A percentile compares a stretch with the other conserved stretches of the same genome.
Conservation (phyloP, 2,888 invertebrate species). For the Kryphioiulus occultus region DNA sequence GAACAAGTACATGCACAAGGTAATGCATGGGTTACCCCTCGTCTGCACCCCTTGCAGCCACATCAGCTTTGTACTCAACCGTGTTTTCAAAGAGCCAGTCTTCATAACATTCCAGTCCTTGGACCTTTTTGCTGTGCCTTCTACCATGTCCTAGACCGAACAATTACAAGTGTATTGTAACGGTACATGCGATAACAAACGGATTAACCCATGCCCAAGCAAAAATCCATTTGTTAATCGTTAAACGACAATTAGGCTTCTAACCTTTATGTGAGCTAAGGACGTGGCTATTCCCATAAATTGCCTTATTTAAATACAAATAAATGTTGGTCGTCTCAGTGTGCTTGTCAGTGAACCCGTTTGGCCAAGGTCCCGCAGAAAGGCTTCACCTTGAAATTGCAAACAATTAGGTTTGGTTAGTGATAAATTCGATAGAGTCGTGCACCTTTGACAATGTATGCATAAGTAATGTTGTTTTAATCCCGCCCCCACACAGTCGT, state of each 20-base stretch:
- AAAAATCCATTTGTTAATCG: background rate
- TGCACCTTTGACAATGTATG: slow-evolving; percentile 30
- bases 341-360: slow-evolving; percentile 19
- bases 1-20: too few species aligned
- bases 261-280: background rate
- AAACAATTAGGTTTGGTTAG: slow-evolving; percentile 31
- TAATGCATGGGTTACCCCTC: too few species aligned
- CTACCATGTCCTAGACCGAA: too few species aligned
- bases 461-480: slow-evolving; percentile 20
- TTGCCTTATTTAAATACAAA: slow-evolving; percentile 3
- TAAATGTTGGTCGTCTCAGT: background rate
- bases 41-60: too few species aligned
- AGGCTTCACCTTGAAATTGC: slow-evolving; percentile 20
- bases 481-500: background rate
- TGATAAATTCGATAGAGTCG: slow-evolving; percentile 35
- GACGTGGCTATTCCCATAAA: slow-evolving; percentile 9
- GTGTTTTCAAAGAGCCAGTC: too few species aligned
- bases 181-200: background rate
- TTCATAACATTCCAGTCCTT: too few species aligned
- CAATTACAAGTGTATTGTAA: background rate
- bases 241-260: slow-evolving; percentile 8
- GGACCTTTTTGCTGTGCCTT: too few species aligned
- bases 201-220: background rate
- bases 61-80: too few species aligned
- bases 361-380: slow-evolving; percentile 31